Evolutionary conservation across 2,113 vertebrate genomes (phyloP).

Genomic region (Dicerorhinus sumatrensis): DNA sequence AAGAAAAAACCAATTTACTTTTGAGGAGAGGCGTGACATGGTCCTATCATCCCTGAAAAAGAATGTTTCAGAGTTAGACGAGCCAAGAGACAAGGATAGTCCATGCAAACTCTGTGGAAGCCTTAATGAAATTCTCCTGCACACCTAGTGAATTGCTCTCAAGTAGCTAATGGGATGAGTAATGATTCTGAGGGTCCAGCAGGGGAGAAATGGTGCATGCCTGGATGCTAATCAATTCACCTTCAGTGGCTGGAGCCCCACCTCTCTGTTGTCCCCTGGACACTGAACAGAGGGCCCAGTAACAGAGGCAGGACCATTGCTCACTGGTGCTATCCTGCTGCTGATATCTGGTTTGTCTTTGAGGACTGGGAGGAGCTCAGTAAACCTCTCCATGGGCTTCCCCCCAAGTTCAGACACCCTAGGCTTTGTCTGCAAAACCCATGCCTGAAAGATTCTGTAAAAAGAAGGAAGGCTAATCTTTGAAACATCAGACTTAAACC

Average conservation of each 20-base stretch:
- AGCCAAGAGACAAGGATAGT: slow-evolving; percentile 37
- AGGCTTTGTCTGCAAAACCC: slow-evolving; percentile 31
- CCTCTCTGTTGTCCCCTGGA: not conserved
- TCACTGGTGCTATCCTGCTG: not conserved
- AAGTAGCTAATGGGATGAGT: not conserved
- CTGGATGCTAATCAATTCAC: not conserved
- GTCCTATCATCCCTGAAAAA: not conserved
- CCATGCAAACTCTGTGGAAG: slow-evolving; percentile 24
- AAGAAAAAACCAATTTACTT: slow-evolving; percentile 61
- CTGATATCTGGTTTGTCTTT: not conserved
- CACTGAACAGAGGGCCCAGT: slow-evolving; percentile 27
- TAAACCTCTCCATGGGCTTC: not conserved
- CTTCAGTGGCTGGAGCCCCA: not conserved
- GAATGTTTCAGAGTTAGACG: slow-evolving; percentile 15
- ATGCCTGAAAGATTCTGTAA: slow-evolving; percentile 17
- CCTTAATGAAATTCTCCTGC: slow-evolving; percentile 26
- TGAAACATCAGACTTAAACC: not conserved
- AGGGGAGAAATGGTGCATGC: not conserved
- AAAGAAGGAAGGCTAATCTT: slow-evolving; percentile 51
- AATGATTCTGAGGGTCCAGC: not conserved
- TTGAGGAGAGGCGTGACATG: slow-evolving; percentile 3
- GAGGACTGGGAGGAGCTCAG: not conserved
- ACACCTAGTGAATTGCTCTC: slow-evolving; percentile 13
- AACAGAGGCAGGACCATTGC: not conserved
- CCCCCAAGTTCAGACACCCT: not conserved